Conservation (phyloP, 37 sponge, comb jelly and placozoan species). For the Tethya wilhelma region DNA sequence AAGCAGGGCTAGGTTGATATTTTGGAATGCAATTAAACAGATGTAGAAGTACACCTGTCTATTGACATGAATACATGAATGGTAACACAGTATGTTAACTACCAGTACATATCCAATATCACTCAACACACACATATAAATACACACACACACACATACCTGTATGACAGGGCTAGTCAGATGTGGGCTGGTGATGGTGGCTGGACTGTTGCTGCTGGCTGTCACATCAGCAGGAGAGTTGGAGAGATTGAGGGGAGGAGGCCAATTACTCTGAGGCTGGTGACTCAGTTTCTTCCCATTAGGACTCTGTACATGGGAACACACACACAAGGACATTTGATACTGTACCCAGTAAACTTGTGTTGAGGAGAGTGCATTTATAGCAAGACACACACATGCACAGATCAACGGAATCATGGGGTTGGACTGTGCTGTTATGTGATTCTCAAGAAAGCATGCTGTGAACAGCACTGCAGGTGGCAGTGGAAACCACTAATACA, state of each 20-base stretch:
- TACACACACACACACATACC: conserved; percentile 8
- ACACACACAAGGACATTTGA: too few species aligned
- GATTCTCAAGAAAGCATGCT: too few species aligned
- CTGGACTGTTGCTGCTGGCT: not conserved
- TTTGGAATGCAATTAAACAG: not conserved
- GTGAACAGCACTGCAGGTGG: too few species aligned
- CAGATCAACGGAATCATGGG: too few species aligned
- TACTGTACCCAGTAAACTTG: too few species aligned
- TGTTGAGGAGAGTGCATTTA: too few species aligned
- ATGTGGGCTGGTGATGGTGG: conserved; percentile 28
- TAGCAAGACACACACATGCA: too few species aligned
- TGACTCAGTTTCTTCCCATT: too few species aligned
- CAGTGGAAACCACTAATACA: too few species aligned
- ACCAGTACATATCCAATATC: too few species aligned
- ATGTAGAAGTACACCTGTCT: not conserved
- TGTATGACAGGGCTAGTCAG: conserved; percentile 22
- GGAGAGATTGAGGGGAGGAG: conserved; percentile 16
- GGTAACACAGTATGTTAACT: not conserved
- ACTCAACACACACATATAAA: conserved; percentile 3
- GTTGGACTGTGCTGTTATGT: too few species aligned
- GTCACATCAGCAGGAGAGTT: conserved; percentile 3
- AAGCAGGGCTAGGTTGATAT: not conserved
- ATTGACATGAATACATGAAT: not conserved
- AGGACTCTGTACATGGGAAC: too few species aligned
- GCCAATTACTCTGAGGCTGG: not conserved